phyloP scores from a whole-genome alignment of 2,797 vertebrate species.

The Eremophila alpestris region DNA sequence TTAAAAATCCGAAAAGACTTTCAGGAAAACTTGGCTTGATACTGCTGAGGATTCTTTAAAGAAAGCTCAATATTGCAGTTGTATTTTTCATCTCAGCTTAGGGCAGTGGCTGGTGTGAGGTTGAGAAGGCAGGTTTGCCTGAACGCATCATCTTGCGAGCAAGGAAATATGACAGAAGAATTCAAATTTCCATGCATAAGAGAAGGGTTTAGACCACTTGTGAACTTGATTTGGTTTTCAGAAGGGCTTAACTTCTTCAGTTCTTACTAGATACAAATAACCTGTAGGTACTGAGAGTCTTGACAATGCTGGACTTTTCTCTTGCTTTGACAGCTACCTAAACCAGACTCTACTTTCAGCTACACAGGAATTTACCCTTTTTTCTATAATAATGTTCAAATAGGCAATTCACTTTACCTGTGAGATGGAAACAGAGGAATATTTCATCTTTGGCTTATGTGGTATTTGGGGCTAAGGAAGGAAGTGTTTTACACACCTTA shows the following conservation, averaged over 20 bases:
- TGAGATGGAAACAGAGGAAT: neutral
- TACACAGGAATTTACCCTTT: neutral
- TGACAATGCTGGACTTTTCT: neutral
- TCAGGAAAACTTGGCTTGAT: neutral
- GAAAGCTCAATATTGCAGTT: neutral
- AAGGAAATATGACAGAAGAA: neutral
- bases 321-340: neutral
- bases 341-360: neutral
- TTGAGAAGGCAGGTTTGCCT: neutral
- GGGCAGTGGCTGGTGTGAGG: neutral
- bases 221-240: neutral
- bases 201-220: neutral
- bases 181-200: neutral
- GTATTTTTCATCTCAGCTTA: neutral
- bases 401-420: neutral
- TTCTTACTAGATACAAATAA: neutral
- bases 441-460: neutral
- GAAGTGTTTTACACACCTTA: neutral
- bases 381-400: neutral
- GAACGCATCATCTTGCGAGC: neutral
- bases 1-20: neutral
- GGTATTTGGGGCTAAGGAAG: neutral
- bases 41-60: neutral
- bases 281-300: neutral
- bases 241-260: neutral